Conservation (phyloP, 2,888 invertebrate species). For the Drosophila austrosaltans region DNA sequence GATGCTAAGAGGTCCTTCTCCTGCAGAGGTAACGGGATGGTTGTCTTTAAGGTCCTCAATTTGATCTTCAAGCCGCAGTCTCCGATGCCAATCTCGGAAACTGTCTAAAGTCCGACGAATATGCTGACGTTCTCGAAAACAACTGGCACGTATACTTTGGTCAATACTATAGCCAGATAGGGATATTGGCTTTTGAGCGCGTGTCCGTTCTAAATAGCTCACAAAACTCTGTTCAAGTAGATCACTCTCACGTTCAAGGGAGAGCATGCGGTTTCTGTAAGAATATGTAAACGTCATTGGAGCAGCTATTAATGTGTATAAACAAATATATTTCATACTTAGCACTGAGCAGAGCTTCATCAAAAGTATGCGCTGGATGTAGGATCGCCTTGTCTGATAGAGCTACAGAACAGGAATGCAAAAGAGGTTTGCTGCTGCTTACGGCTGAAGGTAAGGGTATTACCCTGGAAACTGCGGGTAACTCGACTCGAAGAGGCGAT, state of each 20-base stretch:
- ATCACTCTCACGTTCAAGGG: slow-evolving; percentile 81
- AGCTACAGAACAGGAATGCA: background rate
- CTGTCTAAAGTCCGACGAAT: slow-evolving; percentile 46
- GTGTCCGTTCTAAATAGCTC: slow-evolving; percentile 74
- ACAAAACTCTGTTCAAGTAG: slow-evolving; percentile 80
- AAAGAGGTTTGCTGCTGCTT: background rate
- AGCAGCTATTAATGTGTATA: no score
- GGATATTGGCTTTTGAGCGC: slow-evolving; percentile 38
- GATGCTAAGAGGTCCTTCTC: background rate
- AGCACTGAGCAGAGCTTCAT: slow-evolving; percentile 54
- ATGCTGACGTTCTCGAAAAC: slow-evolving; percentile 50
- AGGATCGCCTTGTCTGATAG: background rate
- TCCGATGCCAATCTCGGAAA: slow-evolving; percentile 44
- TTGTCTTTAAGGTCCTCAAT: slow-evolving; percentile 7
- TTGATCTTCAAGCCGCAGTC: slow-evolving; percentile 37
- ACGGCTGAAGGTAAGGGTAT: background rate
- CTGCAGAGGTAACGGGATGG: background rate
- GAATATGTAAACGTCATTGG: background rate
- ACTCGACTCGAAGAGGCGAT: background rate
- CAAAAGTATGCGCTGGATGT: slow-evolving; percentile 39
- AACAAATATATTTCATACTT: slow-evolving; percentile 41
- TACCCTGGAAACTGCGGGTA: background rate
- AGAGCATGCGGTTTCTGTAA: slow-evolving; percentile 77
- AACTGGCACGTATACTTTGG: slow-evolving; percentile 47
- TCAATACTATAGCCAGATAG: background rate